Base-by-base conservation (phyloP, 1,140 invertebrate species). In the Drosophila serrata region DNA sequence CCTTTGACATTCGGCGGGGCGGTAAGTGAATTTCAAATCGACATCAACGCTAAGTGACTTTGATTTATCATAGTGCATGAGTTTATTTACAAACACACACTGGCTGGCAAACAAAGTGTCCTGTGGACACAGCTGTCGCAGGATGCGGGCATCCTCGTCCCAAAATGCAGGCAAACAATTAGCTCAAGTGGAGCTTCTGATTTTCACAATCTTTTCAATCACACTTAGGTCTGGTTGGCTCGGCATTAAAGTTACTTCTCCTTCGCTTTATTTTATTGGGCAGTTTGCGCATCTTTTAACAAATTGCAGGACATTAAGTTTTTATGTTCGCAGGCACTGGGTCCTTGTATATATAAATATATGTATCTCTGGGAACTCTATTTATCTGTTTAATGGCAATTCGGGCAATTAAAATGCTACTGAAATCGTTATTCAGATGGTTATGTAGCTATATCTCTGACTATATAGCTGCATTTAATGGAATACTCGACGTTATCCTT, bases 331-430 rank as follows among this genome's bases (percentile, higher is more conserved):
- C 45, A 48, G 15, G 57, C 74, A 63, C 74, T 84, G 75, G 59
- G 12, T 27, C 31, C 49, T 39, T 40, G 61, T 63, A 45, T 40
- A 51, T 43, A 29, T 63, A 45, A 37, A 51, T 43, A 29, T 58
- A 51, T 58, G 24, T 62, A 42, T 53, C 56, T 33, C 22, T 45
- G 49, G 40, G 39, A 56, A 39, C 15, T n/a, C 49, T 42, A 17
- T 60, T 43, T 60, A 42, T 68, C 57, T 39, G 39, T 49, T 59
- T 69, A 75, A 65, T 59, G 61, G 61, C 68, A 72, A 43, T 40
- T 63, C 31, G 40, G 65, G 84, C 85, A 88, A 90, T 88, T 90
- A 88, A 88, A 88, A 84, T 90, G 81, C 67, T 75, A 48, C 61
- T 63, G 65, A 67, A 76, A 55, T 70, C 80, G 79, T 67, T 79